These are phyloP conservation scores for Gorsachius goisagi DNA, from an alignment of 2,113 vertebrate genomes.

Conservation along the genomic window DNA sequence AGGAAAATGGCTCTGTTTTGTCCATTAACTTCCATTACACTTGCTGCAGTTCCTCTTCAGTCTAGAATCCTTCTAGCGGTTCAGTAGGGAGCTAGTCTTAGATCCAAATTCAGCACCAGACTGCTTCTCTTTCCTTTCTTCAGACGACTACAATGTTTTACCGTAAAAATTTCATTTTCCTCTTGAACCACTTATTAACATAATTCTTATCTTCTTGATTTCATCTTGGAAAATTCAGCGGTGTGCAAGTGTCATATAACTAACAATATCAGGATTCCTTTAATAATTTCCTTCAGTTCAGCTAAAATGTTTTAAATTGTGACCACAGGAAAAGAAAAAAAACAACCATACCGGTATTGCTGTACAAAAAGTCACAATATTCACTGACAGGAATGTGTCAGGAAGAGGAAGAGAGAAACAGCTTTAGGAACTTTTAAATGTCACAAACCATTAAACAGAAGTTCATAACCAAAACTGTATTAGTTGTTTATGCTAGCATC, in stretches of 20 bases:
- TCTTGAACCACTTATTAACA: background rate
- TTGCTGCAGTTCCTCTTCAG: background rate
- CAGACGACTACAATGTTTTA: background rate
- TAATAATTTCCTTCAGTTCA: background rate
- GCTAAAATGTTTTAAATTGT: slow-evolving; percentile 3
- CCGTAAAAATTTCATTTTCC: background rate
- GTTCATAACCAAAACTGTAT: background rate
- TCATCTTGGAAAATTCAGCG: background rate
- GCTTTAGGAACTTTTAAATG: background rate
- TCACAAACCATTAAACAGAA: background rate
- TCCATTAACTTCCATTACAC: background rate
- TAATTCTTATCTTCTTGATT: background rate
- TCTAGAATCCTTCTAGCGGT: background rate
- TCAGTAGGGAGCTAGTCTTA: background rate
- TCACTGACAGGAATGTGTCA: background rate
- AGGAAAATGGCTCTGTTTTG: background rate
- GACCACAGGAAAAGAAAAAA: background rate
- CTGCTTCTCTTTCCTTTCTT: too few species aligned
- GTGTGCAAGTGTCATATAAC: background rate
- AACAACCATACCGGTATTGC: background rate
- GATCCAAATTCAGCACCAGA: background rate
- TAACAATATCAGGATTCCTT: background rate
- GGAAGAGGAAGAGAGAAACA: background rate
- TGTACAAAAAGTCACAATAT: background rate
- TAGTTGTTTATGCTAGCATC: background rate